Conservation (phyloP, 1,140 invertebrate genomes). For the Vanessa atalanta region DNA sequence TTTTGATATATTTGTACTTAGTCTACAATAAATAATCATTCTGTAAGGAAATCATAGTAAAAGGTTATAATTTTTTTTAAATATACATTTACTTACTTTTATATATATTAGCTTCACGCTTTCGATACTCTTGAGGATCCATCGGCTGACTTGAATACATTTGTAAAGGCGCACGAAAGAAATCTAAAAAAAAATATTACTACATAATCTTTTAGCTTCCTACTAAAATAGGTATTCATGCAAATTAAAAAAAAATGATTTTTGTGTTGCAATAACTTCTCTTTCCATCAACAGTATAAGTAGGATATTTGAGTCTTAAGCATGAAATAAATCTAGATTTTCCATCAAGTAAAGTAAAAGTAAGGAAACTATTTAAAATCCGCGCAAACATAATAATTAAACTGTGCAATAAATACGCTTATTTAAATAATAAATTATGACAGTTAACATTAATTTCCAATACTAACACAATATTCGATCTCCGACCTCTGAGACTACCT, state of each 20-base stretch:
- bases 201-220: not conserved
- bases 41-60: too few relatives aligned
- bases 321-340: too few relatives aligned
- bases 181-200: conserved; percentile 50
- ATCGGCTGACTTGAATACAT: conserved; percentile 52
- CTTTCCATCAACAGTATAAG: not conserved
- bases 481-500: conserved; percentile 43
- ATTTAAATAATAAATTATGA: not conserved
- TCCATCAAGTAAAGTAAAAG: too few relatives aligned
- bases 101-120: conserved; percentile 61
- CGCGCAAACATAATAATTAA: too few relatives aligned
- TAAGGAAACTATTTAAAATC: too few relatives aligned
- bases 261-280: not conserved
- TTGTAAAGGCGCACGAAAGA: conserved; percentile 63
- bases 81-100: conserved; percentile 57
- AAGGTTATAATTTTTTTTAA: too few relatives aligned
- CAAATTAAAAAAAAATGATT: too few relatives aligned
- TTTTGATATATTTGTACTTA: too few relatives aligned
- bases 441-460: not conserved
- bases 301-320: too few relatives aligned
- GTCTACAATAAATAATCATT: too few relatives aligned
- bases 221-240: not conserved
- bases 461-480: conserved; percentile 64
- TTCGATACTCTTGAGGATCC: conserved; percentile 59
- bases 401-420: not conserved